A percentile compares a stretch with the other conserved stretches of the same genome.
Conservation (phyloP, 2,797 vertebrate species). For the Setipinna tenuifilis region DNA sequence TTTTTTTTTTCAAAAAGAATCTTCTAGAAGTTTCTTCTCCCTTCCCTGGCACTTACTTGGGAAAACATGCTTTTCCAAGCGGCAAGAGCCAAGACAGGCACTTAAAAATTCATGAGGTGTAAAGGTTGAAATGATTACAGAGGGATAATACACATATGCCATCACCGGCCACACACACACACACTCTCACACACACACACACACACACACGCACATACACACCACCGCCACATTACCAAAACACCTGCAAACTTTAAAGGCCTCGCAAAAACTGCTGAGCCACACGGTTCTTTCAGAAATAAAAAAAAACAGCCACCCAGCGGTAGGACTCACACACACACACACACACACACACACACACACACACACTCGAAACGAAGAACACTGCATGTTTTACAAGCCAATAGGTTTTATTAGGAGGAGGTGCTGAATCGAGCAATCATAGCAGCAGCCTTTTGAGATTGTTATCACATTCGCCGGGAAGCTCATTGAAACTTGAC, state of each 20-base stretch:
- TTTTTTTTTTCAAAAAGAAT: background rate
- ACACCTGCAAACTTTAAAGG: constrained; percentile 15
- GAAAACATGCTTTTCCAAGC: background rate
- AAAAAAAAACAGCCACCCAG: constrained; percentile 1
- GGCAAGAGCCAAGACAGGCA: background rate
- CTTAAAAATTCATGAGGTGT: constrained; percentile 22
- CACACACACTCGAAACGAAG: background rate
- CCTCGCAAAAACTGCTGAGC: constrained; percentile 7
- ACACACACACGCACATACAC: too few relatives aligned
- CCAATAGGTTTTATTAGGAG: background rate
- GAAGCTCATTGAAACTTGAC: background rate
- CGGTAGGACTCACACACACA: background rate
- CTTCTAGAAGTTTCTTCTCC: background rate
- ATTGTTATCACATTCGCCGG: background rate
- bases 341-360: too few relatives aligned
- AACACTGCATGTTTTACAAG: constrained; percentile 14
- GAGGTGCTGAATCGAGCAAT: background rate
- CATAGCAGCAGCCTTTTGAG: background rate
- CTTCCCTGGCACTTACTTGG: constrained; percentile 8
- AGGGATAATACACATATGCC: constrained; percentile 14
- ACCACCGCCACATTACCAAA: background rate
- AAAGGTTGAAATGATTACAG: constrained; percentile 23
- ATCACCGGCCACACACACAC: background rate
- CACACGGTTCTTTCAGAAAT: background rate
- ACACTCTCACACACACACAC: too few relatives aligned